Percentiles rank a stretch among this genome's conserved stretches.
Conservation (phyloP, 2,888 invertebrate species). For the Saturnia japonica region DNA sequence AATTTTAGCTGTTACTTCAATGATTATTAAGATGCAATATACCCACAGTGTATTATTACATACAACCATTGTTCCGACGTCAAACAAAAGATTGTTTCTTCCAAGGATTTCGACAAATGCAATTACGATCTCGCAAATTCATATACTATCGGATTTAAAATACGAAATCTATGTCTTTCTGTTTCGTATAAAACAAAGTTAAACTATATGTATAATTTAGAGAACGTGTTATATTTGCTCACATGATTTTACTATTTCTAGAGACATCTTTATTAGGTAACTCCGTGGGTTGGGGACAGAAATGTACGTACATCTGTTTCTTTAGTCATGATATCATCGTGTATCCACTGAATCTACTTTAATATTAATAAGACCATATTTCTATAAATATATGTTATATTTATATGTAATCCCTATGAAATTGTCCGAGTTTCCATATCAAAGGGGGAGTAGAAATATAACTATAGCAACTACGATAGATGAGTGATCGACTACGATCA, state of each 20-base stretch:
- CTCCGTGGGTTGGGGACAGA: conserved; percentile 6
- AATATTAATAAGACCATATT: not conserved
- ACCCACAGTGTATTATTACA: conserved; percentile 36
- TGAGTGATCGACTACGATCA: no score
- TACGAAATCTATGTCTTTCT: conserved; percentile 11
- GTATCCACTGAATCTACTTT: not conserved
- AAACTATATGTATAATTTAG: not conserved
- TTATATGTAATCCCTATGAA: not conserved
- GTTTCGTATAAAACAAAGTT: not conserved
- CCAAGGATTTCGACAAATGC: conserved; percentile 53
- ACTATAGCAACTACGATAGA: no score
- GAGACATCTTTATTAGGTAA: conserved; percentile 4
- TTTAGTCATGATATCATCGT: conserved; percentile 4
- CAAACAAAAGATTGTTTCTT: conserved; percentile 57
- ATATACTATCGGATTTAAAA: conserved; percentile 45
- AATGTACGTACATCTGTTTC: not conserved
- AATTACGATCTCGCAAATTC: conserved; percentile 52
- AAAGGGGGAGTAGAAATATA: not conserved
- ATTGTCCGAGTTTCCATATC: not conserved
- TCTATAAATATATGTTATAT: not conserved
- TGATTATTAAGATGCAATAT: conserved; percentile 47
- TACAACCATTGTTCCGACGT: conserved; percentile 49
- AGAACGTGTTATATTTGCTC: not conserved
- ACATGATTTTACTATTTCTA: conserved; percentile 10
- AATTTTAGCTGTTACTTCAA: conserved; percentile 48